phyloP scores from a whole-genome alignment of 2,797 vertebrate species.

The Myripristis jacobus region DNA sequence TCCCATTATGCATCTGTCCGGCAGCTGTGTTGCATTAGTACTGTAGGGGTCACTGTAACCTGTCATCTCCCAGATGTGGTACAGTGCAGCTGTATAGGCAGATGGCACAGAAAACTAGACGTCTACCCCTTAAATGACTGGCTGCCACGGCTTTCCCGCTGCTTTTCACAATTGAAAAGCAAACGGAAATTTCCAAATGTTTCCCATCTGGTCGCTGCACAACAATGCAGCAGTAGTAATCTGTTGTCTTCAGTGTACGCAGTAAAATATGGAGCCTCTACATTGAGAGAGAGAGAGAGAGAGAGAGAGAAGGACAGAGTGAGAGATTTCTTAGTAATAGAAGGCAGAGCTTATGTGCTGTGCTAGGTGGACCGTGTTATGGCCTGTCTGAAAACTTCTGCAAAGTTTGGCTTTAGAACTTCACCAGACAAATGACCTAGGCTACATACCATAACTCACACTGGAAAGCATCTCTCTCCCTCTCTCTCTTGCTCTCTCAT shows the following conservation, averaged over 20 bases:
- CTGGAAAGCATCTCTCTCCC: slow-evolving; percentile 32
- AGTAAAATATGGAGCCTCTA: slow-evolving; percentile 36
- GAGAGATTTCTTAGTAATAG: slow-evolving; percentile 61
- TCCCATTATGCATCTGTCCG: slow-evolving; percentile 14
- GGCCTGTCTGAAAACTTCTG: slow-evolving; percentile 73
- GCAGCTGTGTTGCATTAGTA: slow-evolving; percentile 2
- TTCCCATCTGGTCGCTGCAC: background rate
- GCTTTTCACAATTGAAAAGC: background rate
- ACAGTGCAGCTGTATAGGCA: slow-evolving; percentile 24
- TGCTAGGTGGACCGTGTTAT: slow-evolving; percentile 76
- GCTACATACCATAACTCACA: slow-evolving; percentile 61
- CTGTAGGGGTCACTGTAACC: slow-evolving; percentile 27
- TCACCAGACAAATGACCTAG: slow-evolving; percentile 66
- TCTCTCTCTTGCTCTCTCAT: no score
- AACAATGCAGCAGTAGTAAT: slow-evolving; percentile 29
- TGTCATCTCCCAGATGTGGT: background rate
- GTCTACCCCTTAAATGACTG: background rate
- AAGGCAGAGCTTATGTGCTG: slow-evolving; percentile 70
- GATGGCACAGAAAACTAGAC: slow-evolving; percentile 26
- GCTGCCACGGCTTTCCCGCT: background rate
- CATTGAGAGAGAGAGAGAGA: slow-evolving; percentile 31
- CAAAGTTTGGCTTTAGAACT: slow-evolving; percentile 72
- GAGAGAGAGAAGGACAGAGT: slow-evolving; percentile 21
- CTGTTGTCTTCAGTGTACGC: slow-evolving; percentile 45
- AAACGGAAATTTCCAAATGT: slow-evolving; percentile 4